These are phyloP conservation scores for Pantherophis alleghaniensis DNA, from an alignment of 2,797 vertebrate species.

Conservation along the genomic window DNA sequence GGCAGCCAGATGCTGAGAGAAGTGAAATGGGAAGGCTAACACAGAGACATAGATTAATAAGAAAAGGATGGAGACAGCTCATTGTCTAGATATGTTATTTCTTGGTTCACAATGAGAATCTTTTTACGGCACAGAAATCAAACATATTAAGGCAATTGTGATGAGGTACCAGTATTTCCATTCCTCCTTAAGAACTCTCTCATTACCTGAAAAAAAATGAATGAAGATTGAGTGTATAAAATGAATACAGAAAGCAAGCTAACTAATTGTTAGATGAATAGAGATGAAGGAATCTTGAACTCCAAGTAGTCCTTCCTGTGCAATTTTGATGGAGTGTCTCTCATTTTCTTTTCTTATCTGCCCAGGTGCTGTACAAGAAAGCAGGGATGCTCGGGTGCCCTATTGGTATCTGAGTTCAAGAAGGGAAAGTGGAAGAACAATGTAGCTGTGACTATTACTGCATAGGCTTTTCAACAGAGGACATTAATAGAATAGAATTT, in stretches of 20 bases:
- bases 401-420: not conserved
- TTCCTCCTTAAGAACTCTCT: not conserved
- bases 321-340: not conserved
- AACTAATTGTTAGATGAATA: not conserved
- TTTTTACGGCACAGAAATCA: not conserved
- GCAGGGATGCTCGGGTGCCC: not conserved
- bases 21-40: not conserved
- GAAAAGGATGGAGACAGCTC: not conserved
- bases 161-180: not conserved
- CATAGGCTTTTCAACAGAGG: slow-evolving; percentile 6
- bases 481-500: too few species aligned
- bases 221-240: not conserved
- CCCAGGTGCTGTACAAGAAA: not conserved
- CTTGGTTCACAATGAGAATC: not conserved
- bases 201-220: not conserved
- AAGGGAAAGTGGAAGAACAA: not conserved
- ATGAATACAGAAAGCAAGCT: not conserved
- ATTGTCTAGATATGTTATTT: not conserved
- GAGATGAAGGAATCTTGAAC: not conserved
- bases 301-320: not conserved
- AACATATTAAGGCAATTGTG: not conserved
- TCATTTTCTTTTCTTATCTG: not conserved
- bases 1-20: too few species aligned
- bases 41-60: not conserved
- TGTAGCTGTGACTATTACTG: slow-evolving; percentile 14